A percentile compares a stretch with the other conserved stretches of the same genome.
Conservation (phyloP, 2,113 vertebrate species). For the Chionis minor region DNA sequence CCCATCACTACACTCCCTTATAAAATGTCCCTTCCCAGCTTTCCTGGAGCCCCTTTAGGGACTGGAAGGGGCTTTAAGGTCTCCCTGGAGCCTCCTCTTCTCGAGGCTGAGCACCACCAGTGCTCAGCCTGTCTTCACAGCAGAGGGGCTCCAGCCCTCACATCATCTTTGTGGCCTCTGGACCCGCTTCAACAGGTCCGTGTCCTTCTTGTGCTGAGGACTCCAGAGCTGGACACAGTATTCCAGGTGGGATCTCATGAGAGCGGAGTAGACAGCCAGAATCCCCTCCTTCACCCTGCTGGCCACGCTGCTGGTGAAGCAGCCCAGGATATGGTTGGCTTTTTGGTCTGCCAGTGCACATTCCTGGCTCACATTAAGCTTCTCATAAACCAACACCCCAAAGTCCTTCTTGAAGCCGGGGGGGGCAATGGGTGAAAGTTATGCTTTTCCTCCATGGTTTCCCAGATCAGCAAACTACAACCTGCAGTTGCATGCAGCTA, state of each 20-base stretch:
- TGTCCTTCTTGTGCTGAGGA: not conserved
- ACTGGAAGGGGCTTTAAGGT: not conserved
- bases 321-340: not conserved
- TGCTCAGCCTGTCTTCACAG: not conserved
- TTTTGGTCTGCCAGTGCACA: not conserved
- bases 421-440: too few species aligned
- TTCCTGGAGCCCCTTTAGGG: not conserved
- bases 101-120: not conserved
- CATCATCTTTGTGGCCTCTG: not conserved
- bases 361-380: not conserved
- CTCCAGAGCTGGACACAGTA: not conserved
- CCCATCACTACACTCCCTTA: not conserved
- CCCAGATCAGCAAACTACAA: not conserved
- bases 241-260: not conserved
- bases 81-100: not conserved
- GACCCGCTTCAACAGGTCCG: not conserved
- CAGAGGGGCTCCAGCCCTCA: not conserved
- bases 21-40: not conserved
- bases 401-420: not conserved
- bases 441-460: not conserved
- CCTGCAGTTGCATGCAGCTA: rapidly evolving
- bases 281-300: not conserved
- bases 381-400: not conserved
- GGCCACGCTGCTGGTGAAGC: not conserved
- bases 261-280: not conserved